These are phyloP conservation scores for Syrrhaptes paradoxus DNA, from an alignment of 2,113 vertebrate species.

Conservation along the genomic window DNA sequence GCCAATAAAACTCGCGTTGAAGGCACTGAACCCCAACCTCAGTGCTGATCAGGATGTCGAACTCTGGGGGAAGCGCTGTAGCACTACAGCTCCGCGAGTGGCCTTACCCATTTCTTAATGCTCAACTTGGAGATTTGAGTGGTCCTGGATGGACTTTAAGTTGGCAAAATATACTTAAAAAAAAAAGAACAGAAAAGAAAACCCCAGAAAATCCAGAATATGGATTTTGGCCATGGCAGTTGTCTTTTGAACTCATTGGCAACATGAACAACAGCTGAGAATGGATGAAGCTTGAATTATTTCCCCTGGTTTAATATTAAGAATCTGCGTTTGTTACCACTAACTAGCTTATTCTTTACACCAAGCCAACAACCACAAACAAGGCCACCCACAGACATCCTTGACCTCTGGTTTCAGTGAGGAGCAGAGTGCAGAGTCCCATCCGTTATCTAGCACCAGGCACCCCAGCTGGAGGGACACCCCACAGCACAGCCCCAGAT, in stretches of 20 bases:
- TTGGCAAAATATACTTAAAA: neutral
- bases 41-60: neutral
- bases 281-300: neutral
- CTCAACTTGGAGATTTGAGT: neutral
- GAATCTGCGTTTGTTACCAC: neutral
- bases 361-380: neutral
- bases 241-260: neutral
- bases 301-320: neutral
- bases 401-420: neutral
- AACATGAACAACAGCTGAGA: neutral
- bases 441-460: neutral
- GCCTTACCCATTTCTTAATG: neutral
- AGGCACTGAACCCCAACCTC: neutral
- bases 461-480: neutral
- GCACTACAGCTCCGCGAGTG: neutral
- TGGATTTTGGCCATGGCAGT: too few species aligned
- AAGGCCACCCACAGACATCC: neutral
- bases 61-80: neutral
- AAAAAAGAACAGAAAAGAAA: neutral
- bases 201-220: neutral
- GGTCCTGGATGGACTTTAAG: neutral
- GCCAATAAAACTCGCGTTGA: neutral
- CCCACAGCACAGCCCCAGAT: neutral
- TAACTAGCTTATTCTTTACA: neutral
- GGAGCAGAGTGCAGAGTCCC: neutral